Percentiles rank a stretch among this genome's conserved stretches.
Conservation (phyloP, 2,888 invertebrate genomes). For the Drosophila seclusa region DNA sequence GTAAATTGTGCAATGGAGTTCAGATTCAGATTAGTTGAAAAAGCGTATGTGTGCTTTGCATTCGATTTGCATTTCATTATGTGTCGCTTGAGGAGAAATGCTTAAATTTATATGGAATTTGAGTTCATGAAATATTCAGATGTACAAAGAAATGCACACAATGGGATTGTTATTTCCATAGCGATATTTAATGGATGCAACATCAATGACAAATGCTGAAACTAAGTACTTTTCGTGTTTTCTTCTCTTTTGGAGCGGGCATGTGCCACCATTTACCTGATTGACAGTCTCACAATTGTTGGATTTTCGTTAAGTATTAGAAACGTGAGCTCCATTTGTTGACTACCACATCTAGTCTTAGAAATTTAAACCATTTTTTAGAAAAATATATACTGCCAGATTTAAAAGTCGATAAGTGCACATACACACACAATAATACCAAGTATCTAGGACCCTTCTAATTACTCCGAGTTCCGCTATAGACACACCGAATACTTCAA, state of each 20-base stretch:
- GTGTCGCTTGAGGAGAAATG: slow-evolving; percentile 4
- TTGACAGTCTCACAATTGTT: background rate
- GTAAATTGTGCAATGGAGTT: slow-evolving; percentile 26
- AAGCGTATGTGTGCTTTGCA: slow-evolving; percentile 18
- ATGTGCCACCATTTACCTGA: background rate
- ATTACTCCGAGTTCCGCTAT: slow-evolving; percentile 26
- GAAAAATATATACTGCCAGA: slow-evolving; percentile 43
- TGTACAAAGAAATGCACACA: slow-evolving; percentile 7
- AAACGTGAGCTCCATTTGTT: background rate
- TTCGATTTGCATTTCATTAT: slow-evolving; percentile 35
- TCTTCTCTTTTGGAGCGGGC: background rate
- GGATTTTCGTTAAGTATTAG: background rate
- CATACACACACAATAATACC: slow-evolving; percentile 16
- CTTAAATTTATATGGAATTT: slow-evolving; percentile 13
- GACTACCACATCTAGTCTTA: slow-evolving; percentile 12
- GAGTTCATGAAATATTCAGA: slow-evolving; percentile 43
- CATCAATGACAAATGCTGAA: slow-evolving; percentile 13
- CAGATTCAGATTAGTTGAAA: slow-evolving; percentile 21
- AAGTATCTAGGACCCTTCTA: slow-evolving; percentile 21
- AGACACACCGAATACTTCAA: slow-evolving; percentile 44
- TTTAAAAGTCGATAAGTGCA: slow-evolving; percentile 23
- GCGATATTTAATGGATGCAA: slow-evolving; percentile 11
- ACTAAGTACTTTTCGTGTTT: background rate
- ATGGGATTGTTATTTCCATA: slow-evolving; percentile 14
- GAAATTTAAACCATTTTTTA: slow-evolving; percentile 8